Evolutionary conservation across 2,797 vertebrate species (phyloP).

Genomic region (Anolis apletophallus): DNA sequence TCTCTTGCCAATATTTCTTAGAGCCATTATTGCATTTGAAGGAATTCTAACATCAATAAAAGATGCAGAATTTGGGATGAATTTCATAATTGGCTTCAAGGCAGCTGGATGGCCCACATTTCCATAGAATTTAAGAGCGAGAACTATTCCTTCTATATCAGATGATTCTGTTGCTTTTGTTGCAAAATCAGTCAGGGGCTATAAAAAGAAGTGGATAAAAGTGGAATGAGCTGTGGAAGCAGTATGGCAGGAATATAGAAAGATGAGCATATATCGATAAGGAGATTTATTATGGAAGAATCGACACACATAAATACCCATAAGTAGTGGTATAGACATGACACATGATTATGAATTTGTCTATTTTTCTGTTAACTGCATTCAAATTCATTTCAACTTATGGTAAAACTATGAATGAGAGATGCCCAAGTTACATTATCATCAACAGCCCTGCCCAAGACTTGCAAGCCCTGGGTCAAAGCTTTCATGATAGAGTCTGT

Average conservation of each 20-base stretch:
- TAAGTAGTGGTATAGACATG: not conserved
- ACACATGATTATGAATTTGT: not conserved
- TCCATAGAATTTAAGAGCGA: conserved; percentile 74
- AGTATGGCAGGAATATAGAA: not conserved
- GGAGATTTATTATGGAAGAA: too few relatives aligned
- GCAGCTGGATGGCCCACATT: conserved; percentile 72
- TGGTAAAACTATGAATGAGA: too few relatives aligned
- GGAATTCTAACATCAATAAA: conserved; percentile 62
- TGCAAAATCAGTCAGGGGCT: conserved; percentile 72
- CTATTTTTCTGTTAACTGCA: too few relatives aligned
- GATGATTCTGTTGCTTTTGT: conserved; percentile 66
- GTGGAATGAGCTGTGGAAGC: conserved; percentile 30
- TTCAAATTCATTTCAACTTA: too few relatives aligned
- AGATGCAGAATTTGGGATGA: conserved; percentile 60
- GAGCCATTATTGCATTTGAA: conserved; percentile 58
- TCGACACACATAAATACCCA: not conserved
- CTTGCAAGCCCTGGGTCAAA: too few relatives aligned
- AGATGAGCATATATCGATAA: not conserved
- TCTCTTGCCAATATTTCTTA: conserved; percentile 71
- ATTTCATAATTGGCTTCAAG: conserved; percentile 74
- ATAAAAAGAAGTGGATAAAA: conserved; percentile 30
- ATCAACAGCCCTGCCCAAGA: too few relatives aligned
- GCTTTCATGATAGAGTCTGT: too few relatives aligned
- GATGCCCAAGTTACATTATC: too few relatives aligned
- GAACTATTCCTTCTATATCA: conserved; percentile 61